Conservation (phyloP, 2,888 invertebrate genomes). For the Pterostichus niger region DNA sequence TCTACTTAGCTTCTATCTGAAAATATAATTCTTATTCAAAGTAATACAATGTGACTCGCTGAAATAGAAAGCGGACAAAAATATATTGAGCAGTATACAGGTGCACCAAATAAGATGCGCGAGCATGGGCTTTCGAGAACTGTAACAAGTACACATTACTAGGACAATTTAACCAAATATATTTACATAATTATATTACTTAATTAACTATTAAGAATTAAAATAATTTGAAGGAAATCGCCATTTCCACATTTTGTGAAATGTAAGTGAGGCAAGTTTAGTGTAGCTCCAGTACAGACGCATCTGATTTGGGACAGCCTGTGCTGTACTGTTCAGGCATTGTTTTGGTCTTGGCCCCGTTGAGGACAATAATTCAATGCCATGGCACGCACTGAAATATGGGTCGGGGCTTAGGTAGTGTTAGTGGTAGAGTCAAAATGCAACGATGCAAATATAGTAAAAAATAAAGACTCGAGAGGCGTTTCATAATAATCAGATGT, state of each 20-base stretch:
- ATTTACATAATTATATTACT: no score
- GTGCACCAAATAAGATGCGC: no score
- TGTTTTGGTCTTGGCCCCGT: slow-evolving; percentile 47
- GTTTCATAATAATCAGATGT: slow-evolving; percentile 73
- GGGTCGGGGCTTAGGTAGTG: slow-evolving; percentile 71
- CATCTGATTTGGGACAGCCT: no score
- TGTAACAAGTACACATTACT: no score
- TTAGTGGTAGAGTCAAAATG: slow-evolving; percentile 76
- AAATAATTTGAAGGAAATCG: no score
- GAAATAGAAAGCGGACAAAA: slow-evolving; percentile 21
- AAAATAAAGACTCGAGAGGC: slow-evolving; percentile 56
- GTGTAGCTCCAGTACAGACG: no score
- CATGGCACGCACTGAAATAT: slow-evolving; percentile 66
- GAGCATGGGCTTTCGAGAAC: no score
- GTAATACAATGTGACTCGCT: background rate
- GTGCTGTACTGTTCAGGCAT: no score
- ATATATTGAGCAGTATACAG: background rate
- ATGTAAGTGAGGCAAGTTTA: no score
- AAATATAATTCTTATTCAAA: background rate
- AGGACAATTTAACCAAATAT: no score
- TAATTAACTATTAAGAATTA: no score
- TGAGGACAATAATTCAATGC: slow-evolving; percentile 65
- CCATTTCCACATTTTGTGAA: no score
- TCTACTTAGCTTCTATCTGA: background rate
- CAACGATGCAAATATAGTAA: slow-evolving; percentile 76